A percentile compares a stretch with the other conserved stretches of the same genome.
These are phyloP conservation scores for Toxostoma redivivum DNA, from an alignment of 2,113 vertebrate species.

Conservation along the genomic window DNA sequence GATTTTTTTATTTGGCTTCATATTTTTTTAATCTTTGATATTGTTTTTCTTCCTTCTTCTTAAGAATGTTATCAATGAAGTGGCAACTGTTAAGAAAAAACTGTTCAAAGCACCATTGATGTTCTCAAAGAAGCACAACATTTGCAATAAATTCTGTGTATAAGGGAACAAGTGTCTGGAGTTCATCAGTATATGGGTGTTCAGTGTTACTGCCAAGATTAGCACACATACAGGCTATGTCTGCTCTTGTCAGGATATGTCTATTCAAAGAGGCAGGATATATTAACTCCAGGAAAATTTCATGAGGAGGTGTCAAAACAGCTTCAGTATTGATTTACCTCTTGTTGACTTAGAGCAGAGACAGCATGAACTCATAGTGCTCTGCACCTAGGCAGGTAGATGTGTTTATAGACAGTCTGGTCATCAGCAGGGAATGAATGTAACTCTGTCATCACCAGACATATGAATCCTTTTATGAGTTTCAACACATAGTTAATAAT, in stretches of 20 bases:
- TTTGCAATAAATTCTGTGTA: not conserved
- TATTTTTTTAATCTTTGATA: slow-evolving; percentile 23
- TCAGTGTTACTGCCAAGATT: slow-evolving; percentile 18
- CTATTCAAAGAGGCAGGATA: slow-evolving; percentile 28
- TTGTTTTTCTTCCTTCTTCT: slow-evolving; percentile 37
- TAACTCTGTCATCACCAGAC: not conserved
- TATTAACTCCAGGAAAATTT: slow-evolving; percentile 43
- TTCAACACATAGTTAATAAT: not conserved
- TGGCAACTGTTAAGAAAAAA: not conserved
- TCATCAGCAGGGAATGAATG: not conserved
- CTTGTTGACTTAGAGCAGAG: slow-evolving; percentile 18
- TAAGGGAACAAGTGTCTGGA: slow-evolving; percentile 21
- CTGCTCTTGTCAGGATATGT: slow-evolving; percentile 20
- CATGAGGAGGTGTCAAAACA: slow-evolving; percentile 22
- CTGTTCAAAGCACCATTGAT: not conserved
- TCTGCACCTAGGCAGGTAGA: slow-evolving; percentile 1
- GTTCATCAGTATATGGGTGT: slow-evolving; percentile 3
- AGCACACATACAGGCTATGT: not conserved
- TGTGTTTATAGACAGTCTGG: not conserved
- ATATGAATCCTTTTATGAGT: not conserved
- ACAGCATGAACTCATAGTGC: not conserved
- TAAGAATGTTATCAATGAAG: slow-evolving; percentile 18
- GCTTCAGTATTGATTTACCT: slow-evolving; percentile 33
- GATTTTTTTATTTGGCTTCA: slow-evolving; percentile 11
- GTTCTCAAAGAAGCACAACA: not conserved